A percentile compares a stretch with the other conserved stretches of the same genome.
These are phyloP conservation scores for Paracyclopina nana DNA, from an alignment of 1,140 invertebrate genomes.

Conservation along the genomic window DNA sequence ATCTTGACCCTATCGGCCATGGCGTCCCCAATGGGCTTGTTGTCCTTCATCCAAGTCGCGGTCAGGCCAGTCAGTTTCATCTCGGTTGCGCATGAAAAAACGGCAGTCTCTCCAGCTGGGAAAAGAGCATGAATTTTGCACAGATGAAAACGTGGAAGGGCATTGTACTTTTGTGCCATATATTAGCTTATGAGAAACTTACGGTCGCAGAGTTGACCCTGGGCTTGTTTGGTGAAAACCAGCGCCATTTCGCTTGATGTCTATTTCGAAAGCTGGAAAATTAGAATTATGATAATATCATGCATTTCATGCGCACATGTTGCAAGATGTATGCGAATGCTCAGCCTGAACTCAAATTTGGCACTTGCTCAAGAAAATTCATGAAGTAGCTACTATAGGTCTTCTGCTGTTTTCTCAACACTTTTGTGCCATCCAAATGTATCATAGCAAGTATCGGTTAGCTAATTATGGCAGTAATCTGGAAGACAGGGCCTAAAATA, in stretches of 20 bases:
- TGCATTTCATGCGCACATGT: too few relatives aligned
- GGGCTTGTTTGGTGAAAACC: slow-evolving; percentile 13
- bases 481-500: too few relatives aligned
- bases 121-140: slow-evolving; percentile 8
- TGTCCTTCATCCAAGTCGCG: slow-evolving; percentile 70
- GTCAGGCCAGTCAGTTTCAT: slow-evolving; percentile 28
- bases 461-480: too few relatives aligned
- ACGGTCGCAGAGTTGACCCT: slow-evolving; percentile 16
- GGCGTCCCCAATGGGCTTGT: slow-evolving; percentile 51
- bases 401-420: too few relatives aligned
- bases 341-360: too few relatives aligned
- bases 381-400: too few relatives aligned
- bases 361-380: too few relatives aligned
- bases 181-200: background rate
- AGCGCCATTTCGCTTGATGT: too few relatives aligned
- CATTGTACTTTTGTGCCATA: background rate
- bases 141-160: background rate
- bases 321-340: too few relatives aligned
- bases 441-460: too few relatives aligned
- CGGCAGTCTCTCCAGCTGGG: slow-evolving; percentile 59
- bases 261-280: background rate
- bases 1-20: slow-evolving; percentile 47
- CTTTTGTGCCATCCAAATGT: too few relatives aligned
- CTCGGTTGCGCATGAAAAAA: slow-evolving; percentile 56
- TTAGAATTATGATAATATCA: too few relatives aligned